These are phyloP conservation scores for Aspidiotus rigidus DNA, from an alignment of 2,888 invertebrate genomes.

Conservation along the genomic window DNA sequence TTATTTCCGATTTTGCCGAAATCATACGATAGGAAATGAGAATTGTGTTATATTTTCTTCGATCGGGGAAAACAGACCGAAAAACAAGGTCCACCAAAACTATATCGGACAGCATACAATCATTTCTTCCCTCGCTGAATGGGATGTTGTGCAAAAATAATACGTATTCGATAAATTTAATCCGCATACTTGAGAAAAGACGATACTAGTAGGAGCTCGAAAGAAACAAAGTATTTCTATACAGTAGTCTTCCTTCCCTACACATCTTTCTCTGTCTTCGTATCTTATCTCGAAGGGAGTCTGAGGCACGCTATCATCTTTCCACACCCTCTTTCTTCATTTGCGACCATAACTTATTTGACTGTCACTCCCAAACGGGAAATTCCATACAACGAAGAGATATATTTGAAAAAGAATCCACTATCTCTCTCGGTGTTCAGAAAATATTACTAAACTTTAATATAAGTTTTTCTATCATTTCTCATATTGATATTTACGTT, in stretches of 20 bases:
- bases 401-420: conserved; percentile 30
- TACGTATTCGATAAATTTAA: conserved; percentile 26
- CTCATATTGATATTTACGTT: conserved; percentile 33
- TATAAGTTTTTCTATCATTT: conserved; percentile 31
- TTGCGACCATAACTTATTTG: conserved; percentile 26
- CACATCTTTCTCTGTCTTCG: neutral
- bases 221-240: conserved; percentile 8
- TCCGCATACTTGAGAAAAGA: conserved; percentile 12
- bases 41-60: too few species aligned
- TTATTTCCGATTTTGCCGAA: too few species aligned
- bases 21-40: too few species aligned
- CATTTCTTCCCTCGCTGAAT: too few species aligned
- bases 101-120: too few species aligned
- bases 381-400: conserved; percentile 32
- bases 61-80: too few species aligned
- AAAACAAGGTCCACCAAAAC: too few species aligned
- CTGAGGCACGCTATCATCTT: conserved; percentile 31
- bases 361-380: conserved; percentile 33
- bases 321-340: conserved; percentile 33
- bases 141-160: neutral
- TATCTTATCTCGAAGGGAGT: conserved; percentile 10
- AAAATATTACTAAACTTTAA: conserved; percentile 32
- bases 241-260: neutral
- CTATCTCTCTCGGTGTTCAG: conserved; percentile 29
- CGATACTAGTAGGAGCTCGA: neutral